Evolutionary conservation across 2,113 vertebrate genomes (phyloP).

Genomic region (Nerophis ophidion): DNA sequence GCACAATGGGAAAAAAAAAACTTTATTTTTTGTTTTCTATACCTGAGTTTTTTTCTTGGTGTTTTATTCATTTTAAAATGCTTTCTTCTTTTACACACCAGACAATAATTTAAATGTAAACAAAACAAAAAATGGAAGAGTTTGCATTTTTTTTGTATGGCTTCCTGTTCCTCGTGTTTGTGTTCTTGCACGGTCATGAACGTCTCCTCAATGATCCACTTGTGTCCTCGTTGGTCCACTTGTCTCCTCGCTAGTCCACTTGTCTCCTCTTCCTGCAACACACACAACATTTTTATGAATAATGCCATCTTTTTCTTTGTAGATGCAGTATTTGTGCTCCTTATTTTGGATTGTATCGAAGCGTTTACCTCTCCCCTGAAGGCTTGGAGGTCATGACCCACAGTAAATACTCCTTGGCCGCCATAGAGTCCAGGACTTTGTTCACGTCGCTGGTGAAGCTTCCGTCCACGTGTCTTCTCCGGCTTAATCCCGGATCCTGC

Average conservation of each 20-base stretch:
- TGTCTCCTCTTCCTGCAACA: constrained; percentile 70
- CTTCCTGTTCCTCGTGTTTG: constrained; percentile 72
- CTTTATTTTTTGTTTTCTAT: constrained; percentile 55
- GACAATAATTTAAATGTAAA: constrained; percentile 50
- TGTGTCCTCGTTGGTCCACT: constrained; percentile 46
- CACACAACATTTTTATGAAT: constrained; percentile 9
- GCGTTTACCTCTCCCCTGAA: constrained; percentile 63
- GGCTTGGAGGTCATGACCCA: constrained; percentile 91
- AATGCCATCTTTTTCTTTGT: no score
- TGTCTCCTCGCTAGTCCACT: constrained; percentile 61
- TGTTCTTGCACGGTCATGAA: neutral
- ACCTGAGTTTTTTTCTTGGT: constrained; percentile 52
- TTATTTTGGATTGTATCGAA: no score
- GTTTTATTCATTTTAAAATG: neutral
- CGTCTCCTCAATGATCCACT: constrained; percentile 63
- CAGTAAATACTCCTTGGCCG: constrained; percentile 89
- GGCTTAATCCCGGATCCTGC: constrained; percentile 64
- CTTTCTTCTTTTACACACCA: constrained; percentile 34
- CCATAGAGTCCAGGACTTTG: constrained; percentile 89
- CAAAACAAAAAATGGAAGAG: constrained; percentile 64
- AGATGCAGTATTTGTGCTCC: no score
- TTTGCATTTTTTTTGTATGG: constrained; percentile 50
- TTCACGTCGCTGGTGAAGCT: constrained; percentile 94
- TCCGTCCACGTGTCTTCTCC: constrained; percentile 86
- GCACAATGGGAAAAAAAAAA: constrained; percentile 38